Conservation (phyloP, 2,888 invertebrate species). For the Choristoneura rosaceana region DNA sequence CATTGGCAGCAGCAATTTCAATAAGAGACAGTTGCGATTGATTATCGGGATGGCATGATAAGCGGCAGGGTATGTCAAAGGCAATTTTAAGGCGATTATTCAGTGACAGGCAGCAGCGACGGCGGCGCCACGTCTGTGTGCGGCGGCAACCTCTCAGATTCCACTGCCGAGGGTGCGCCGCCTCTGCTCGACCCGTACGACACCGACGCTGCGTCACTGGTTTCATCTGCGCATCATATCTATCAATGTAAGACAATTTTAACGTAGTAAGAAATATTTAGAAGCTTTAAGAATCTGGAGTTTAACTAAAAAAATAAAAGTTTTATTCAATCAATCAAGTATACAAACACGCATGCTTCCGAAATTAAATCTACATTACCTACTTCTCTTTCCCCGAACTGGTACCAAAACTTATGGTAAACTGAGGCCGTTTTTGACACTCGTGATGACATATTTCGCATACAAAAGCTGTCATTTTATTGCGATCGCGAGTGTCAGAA, state of each 20-base stretch:
- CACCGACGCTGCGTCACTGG: slow-evolving; percentile 89
- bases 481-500: no score
- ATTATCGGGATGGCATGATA: slow-evolving; percentile 13
- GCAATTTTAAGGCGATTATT: slow-evolving; percentile 49
- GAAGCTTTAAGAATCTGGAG: no score
- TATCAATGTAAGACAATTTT: slow-evolving; percentile 88
- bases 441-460: no score
- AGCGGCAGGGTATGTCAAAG: slow-evolving; percentile 37
- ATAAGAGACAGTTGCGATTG: slow-evolving; percentile 14
- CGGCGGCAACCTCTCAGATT: slow-evolving; percentile 92
- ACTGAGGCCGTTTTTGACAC: no score
- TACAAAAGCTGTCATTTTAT: no score
- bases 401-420: no score
- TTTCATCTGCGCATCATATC: slow-evolving; percentile 89
- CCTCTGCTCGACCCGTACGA: slow-evolving; percentile 88
- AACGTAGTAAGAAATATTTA: no score
- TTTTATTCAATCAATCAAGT: no score
- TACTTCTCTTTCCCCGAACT: no score
- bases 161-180: slow-evolving; percentile 90
- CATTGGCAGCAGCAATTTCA: slow-evolving; percentile 10
- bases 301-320: no score
- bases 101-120: slow-evolving; percentile 89
- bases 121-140: slow-evolving; percentile 92
- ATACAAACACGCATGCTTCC: no score
- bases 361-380: no score